A percentile compares a stretch with the other conserved stretches of the same genome.
These are phyloP conservation scores for Triplophysa rosa DNA, from an alignment of 2,113 vertebrate genomes.

Conservation along the genomic window DNA sequence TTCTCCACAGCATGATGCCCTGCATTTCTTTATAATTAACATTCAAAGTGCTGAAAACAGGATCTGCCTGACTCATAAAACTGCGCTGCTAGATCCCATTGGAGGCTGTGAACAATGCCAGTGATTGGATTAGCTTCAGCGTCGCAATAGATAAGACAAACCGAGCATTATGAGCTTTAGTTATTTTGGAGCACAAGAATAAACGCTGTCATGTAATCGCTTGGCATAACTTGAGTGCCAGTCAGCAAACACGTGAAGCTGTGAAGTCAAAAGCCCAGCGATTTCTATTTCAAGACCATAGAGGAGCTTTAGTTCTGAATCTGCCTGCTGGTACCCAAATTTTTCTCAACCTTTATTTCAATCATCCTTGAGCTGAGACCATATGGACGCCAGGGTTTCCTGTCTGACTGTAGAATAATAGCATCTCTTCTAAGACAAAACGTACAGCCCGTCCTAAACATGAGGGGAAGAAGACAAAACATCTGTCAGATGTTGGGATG, in stretches of 20 bases:
- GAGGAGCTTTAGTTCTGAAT: slow-evolving; percentile 23
- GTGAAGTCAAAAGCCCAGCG: neutral
- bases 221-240: slow-evolving; percentile 3
- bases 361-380: slow-evolving; percentile 7
- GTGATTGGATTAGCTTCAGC: slow-evolving; percentile 26
- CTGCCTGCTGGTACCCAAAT: slow-evolving; percentile 22
- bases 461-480: neutral
- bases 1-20: slow-evolving; percentile 6
- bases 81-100: neutral
- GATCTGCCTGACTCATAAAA: slow-evolving; percentile 22
- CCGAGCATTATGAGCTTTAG: slow-evolving; percentile 15
- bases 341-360: slow-evolving; percentile 20
- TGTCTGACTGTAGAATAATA: slow-evolving; percentile 22
- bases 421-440: slow-evolving; percentile 15
- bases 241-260: slow-evolving; percentile 13
- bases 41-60: slow-evolving; percentile 10
- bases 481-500: slow-evolving; percentile 15
- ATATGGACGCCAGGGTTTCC: slow-evolving; percentile 6
- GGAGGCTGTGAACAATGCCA: slow-evolving; percentile 1
- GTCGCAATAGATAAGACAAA: neutral
- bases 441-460: too few species aligned
- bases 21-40: slow-evolving; percentile 29
- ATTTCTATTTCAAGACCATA: slow-evolving; percentile 18
- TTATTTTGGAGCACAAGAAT: slow-evolving; percentile 3
- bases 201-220: slow-evolving; percentile 5